These are phyloP conservation scores for Trichopoda pennipes DNA, from an alignment of 2,888 invertebrate species.

Conservation along the genomic window DNA sequence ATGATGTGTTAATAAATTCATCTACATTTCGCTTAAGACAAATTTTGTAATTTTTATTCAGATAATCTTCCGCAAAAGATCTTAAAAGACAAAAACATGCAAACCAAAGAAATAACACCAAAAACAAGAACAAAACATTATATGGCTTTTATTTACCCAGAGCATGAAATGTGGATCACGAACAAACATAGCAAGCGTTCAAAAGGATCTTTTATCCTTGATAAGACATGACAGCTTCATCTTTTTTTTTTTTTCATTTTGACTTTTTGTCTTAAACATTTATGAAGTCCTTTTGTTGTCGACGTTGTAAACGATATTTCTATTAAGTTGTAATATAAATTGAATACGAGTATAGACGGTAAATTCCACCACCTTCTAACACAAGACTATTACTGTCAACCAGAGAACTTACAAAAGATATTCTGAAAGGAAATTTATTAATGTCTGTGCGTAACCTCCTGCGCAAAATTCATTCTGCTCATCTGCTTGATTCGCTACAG, in stretches of 20 bases:
- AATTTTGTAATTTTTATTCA: slow-evolving; percentile 27
- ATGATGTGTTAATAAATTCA: slow-evolving; percentile 60
- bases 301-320: slow-evolving; percentile 60
- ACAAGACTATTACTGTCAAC: slow-evolving; percentile 22
- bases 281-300: slow-evolving; percentile 35
- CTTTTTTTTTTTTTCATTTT: slow-evolving; percentile 23
- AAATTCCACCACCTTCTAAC: slow-evolving; percentile 36
- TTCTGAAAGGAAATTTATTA: slow-evolving; percentile 29
- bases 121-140: slow-evolving; percentile 2
- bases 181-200: background rate
- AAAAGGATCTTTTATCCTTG: slow-evolving; percentile 38
- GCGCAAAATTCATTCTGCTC: slow-evolving; percentile 55
- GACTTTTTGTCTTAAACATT: slow-evolving; percentile 45
- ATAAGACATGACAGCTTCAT: slow-evolving; percentile 58
- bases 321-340: slow-evolving; percentile 63
- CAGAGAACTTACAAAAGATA: background rate
- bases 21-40: background rate
- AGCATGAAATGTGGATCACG: slow-evolving; percentile 46
- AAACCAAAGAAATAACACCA: too few relatives aligned
- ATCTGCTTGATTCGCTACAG: slow-evolving; percentile 62
- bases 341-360: slow-evolving; percentile 54
- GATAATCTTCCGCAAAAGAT: slow-evolving; percentile 64
- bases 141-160: slow-evolving; percentile 9
- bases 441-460: slow-evolving; percentile 63
- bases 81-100: slow-evolving; percentile 27